These are phyloP conservation scores for Gryllus longicercus DNA, from an alignment of 2,888 invertebrate genomes.

Conservation along the genomic window DNA sequence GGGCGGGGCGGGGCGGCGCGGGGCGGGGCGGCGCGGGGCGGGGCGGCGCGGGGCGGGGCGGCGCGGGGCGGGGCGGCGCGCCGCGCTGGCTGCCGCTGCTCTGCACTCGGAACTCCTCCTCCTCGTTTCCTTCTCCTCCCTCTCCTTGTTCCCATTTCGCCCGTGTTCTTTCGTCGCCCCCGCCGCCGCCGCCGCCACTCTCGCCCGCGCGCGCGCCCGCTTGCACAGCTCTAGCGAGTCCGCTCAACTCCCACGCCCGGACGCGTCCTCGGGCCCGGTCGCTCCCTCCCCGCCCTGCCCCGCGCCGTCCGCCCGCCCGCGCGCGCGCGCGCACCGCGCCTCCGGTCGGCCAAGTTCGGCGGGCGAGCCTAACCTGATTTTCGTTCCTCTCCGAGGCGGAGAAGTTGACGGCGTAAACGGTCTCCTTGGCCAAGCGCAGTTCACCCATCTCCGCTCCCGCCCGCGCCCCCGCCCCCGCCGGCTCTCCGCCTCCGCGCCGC, in stretches of 20 bases:
- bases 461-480: too few relatives aligned
- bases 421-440: neutral
- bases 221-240: too few relatives aligned
- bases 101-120: neutral
- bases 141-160: neutral
- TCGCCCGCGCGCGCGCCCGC: neutral
- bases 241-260: neutral
- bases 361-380: constrained; percentile 17
- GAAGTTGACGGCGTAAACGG: constrained; percentile 9
- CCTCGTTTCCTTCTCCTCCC: too few relatives aligned
- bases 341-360: neutral
- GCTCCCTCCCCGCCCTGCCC: neutral
- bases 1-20: too few relatives aligned
- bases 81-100: too few relatives aligned
- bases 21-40: too few relatives aligned
- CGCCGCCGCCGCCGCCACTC: neutral
- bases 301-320: neutral
- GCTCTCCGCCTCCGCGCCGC: too few relatives aligned
- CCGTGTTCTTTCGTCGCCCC: neutral
- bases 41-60: too few relatives aligned
- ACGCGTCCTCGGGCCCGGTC: neutral
- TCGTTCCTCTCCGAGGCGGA: neutral
- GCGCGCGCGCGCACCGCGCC: neutral
- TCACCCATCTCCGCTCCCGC: too few relatives aligned
- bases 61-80: too few relatives aligned